Base-by-base conservation (phyloP, 2,888 invertebrate genomes). In the Orgyia antiqua region DNA sequence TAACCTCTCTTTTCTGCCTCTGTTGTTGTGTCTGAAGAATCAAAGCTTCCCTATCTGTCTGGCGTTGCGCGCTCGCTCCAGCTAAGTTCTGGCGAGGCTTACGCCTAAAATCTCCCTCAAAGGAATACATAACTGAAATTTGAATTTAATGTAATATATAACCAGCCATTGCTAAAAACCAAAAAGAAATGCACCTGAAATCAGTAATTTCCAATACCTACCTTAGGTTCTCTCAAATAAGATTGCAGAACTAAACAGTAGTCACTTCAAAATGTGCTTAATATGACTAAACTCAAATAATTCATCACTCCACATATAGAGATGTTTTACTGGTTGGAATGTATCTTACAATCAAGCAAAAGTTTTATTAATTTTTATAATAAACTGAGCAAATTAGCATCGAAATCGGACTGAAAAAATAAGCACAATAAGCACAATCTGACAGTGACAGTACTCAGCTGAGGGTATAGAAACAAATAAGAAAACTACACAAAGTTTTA, bases 41-140 rank as follows among this genome's bases (percentile, higher is more conserved):
- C 28, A 96, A 78, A 30, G 90, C 88, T 58, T 94, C 93, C 36
- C 90, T 82, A 58, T 89, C 88, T 42, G 87, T 87, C 45, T 87
- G 92, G 42, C 92, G 89, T 45, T 91, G 89, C 33, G 88, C 88
- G 62, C 94, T 94, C n/a, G 93, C 93, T 36, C 97, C 97, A 38
- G 95, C 92, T 50, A 97, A 87, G 75, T 94, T 96, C 79, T 97
- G 97, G 60, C 93, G 90, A 5, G 97, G 98, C 72, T 90, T 92
- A 28, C 93, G 89, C 61, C 94, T 90, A 69, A 93, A 95, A 69
- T 97, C 94, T 33, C 98, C 98, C 73, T 98, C 97, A 70, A 98
- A 98, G 61, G 93, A 89, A 74, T 89, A 90, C 90, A 90, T 90
- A 38, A 45, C 73, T 75, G 42, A 38, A 68, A 68, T 33, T 28